Evolutionary conservation across 2,797 vertebrate genomes (phyloP).

Genomic region (Chloroceryle inda): DNA sequence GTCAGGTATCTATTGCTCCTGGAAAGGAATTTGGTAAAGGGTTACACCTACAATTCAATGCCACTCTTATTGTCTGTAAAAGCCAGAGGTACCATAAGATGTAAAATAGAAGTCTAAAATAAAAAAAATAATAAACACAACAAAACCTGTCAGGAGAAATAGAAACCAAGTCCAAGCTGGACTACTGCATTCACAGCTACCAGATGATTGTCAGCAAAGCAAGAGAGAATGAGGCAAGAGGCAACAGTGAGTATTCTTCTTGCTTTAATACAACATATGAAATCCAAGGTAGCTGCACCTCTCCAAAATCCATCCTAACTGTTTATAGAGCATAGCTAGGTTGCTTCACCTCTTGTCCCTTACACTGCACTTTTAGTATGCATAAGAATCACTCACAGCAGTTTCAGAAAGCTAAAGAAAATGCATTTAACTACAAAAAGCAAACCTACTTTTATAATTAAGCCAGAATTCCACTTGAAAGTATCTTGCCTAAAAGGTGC

Average conservation of each 20-base stretch:
- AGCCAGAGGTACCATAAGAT: background rate
- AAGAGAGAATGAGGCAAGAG: background rate
- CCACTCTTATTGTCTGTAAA: background rate
- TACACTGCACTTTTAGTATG: background rate
- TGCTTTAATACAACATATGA: background rate
- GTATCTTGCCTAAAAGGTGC: background rate
- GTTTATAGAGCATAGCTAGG: fast-evolving
- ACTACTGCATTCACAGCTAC: background rate
- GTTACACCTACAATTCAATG: background rate
- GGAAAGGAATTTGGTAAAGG: background rate
- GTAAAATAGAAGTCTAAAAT: background rate
- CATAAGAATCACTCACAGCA: background rate
- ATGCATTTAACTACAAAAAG: background rate
- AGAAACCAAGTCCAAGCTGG: background rate
- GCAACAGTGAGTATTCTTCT: background rate
- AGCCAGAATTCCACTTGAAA: background rate
- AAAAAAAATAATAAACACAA: no score
- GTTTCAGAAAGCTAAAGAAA: background rate
- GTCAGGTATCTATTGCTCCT: background rate
- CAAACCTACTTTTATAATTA: background rate
- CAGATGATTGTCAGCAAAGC: background rate
- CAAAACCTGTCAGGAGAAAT: background rate
- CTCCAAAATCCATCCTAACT: background rate
- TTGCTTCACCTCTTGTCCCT: background rate
- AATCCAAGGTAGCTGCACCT: background rate